Percentiles rank a stretch among this genome's conserved stretches.
Conservation (phyloP, 2,797 vertebrate genomes). For the Oryzias dopingdopingensis region DNA sequence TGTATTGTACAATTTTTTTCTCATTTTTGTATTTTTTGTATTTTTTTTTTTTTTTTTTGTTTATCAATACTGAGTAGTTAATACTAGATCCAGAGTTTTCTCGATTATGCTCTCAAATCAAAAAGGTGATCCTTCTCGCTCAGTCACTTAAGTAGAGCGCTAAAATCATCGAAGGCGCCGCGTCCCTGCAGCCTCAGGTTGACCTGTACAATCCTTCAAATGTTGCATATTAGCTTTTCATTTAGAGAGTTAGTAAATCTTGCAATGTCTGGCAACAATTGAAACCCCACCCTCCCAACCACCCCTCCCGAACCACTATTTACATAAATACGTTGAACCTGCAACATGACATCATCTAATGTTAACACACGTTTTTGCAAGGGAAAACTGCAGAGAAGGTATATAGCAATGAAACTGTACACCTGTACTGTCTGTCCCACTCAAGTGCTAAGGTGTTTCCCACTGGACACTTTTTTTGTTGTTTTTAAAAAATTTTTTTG, state of each 20-base stretch:
- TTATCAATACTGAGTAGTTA: slow-evolving; percentile 95
- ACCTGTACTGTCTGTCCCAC: slow-evolving; percentile 89
- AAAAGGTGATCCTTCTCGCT: slow-evolving; percentile 82
- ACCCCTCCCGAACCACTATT: slow-evolving; percentile 84
- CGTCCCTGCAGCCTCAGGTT: slow-evolving; percentile 79
- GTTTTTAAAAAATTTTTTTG: slow-evolving; percentile 43
- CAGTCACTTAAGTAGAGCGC: slow-evolving; percentile 74
- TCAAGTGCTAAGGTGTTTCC: slow-evolving; percentile 91
- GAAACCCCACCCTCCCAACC: slow-evolving; percentile 58
- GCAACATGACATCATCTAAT: slow-evolving; percentile 99
- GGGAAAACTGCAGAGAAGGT: slow-evolving; percentile 97
- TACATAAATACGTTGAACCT: slow-evolving; percentile 99
- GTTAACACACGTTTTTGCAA: slow-evolving; percentile 99
- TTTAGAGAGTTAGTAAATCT: slow-evolving; percentile 90
- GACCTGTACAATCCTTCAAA: slow-evolving; percentile 96
- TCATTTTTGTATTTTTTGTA: slow-evolving; percentile 63
- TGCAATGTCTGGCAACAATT: slow-evolving; percentile 87
- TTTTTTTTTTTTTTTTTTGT: slow-evolving; percentile 63
- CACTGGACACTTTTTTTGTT: slow-evolving; percentile 64
- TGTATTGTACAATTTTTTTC: slow-evolving; percentile 95
- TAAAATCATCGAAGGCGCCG: slow-evolving; percentile 61
- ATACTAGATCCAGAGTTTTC: slow-evolving; percentile 90
- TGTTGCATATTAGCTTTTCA: slow-evolving; percentile 97
- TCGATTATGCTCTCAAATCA: slow-evolving; percentile 83
- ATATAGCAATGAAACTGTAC: slow-evolving; percentile 97